phyloP scores from a whole-genome alignment of 2,113 vertebrate genomes.

The Dromas ardeola region DNA sequence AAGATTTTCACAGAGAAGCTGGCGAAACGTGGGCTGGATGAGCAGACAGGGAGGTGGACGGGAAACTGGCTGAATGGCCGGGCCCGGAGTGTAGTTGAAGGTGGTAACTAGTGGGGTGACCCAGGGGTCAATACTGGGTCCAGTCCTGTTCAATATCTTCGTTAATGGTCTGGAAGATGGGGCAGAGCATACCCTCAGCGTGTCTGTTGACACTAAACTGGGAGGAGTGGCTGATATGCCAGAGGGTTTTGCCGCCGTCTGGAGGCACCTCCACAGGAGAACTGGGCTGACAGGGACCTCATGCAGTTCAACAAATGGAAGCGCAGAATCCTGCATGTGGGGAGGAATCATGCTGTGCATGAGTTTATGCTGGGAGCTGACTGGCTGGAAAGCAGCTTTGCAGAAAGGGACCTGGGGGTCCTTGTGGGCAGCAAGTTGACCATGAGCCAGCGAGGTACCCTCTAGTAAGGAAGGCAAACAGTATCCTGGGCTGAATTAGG shows the following conservation, averaged over 20 bases:
- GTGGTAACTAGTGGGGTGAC: neutral
- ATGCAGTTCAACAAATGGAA: neutral
- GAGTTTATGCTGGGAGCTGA: neutral
- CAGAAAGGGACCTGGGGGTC: neutral
- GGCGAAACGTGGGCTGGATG: neutral
- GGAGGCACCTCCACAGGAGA: neutral
- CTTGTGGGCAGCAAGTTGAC: neutral
- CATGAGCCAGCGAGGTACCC: neutral
- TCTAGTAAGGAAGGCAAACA: neutral
- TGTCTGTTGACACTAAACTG: neutral
- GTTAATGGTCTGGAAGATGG: neutral
- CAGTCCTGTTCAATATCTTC: neutral
- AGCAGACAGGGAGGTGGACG: neutral
- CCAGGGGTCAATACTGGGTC: neutral
- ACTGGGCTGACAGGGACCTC: neutral
- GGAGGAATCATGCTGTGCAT: neutral
- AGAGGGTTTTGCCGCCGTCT: neutral
- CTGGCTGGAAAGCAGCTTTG: neutral
- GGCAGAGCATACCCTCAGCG: neutral
- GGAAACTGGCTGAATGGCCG: neutral
- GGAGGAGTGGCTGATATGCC: neutral
- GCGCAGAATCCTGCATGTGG: no score
- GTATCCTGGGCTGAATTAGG: neutral
- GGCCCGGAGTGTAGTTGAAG: neutral
- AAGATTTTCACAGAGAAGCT: neutral